phyloP scores from a whole-genome alignment of 2,888 invertebrate genomes.

The Pyrocoelia pectoralis region DNA sequence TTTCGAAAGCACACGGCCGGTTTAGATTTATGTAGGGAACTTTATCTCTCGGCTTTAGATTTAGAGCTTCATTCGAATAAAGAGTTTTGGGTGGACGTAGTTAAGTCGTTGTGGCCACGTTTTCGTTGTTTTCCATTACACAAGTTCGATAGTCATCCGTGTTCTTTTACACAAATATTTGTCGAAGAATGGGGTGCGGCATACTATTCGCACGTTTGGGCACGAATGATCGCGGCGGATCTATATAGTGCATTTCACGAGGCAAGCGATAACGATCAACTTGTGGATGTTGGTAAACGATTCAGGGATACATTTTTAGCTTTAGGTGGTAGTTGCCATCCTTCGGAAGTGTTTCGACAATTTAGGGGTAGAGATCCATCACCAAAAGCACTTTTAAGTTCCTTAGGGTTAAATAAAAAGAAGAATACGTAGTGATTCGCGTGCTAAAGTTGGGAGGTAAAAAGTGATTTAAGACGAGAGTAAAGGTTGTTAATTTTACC shows the following conservation, averaged over 20 bases:
- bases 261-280: conserved; percentile 63
- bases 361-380: conserved; percentile 94
- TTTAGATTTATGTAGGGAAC: conserved; percentile 78
- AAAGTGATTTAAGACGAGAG: not conserved
- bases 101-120: conserved; percentile 80
- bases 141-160: conserved; percentile 83
- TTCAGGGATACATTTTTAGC: conserved; percentile 86
- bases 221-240: conserved; percentile 90
- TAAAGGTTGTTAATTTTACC: no score
- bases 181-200: conserved; percentile 86
- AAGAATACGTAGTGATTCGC: conserved; percentile 24
- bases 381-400: conserved; percentile 78
- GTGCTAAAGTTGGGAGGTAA: not conserved
- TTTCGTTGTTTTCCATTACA: conserved; percentile 80
- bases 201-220: conserved; percentile 87
- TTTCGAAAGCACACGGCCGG: conserved; percentile 80
- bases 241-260: conserved; percentile 86
- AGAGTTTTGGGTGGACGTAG: conserved; percentile 85
- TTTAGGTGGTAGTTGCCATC: conserved; percentile 81
- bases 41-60: conserved; percentile 85
- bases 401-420: conserved; percentile 64
- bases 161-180: conserved; percentile 85
- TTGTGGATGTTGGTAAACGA: conserved; percentile 69
- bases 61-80: conserved; percentile 79
- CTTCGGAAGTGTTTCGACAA: conserved; percentile 85